Conservation (phyloP, 1,140 invertebrate genomes). For the Cecropterus lyciades region DNA sequence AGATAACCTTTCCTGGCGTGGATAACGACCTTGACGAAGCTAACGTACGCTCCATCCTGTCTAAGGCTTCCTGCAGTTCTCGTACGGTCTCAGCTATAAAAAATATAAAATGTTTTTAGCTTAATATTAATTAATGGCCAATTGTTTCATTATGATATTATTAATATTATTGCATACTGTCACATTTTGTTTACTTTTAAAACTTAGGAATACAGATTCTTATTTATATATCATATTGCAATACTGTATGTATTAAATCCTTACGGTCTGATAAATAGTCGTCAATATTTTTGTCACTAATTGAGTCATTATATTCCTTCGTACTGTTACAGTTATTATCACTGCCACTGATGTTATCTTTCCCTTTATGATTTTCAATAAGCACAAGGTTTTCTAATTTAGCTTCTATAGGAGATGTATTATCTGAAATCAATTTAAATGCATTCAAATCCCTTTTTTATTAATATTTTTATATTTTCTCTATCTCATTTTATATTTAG, state of each 20-base stretch:
- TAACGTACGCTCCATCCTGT: conserved; percentile 54
- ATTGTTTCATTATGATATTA: too few species aligned
- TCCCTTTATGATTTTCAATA: background rate
- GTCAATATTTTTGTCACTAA: conserved; percentile 44
- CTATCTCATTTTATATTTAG: background rate
- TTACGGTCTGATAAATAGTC: conserved; percentile 68
- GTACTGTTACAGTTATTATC: conserved; percentile 10
- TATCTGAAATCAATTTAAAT: conserved; percentile 18
- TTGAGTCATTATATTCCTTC: background rate
- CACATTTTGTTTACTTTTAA: too few species aligned
- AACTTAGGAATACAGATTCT: too few species aligned
- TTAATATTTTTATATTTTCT: too few species aligned
- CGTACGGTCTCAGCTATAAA: conserved; percentile 59
- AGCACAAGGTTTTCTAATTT: background rate
- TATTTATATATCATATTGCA: too few species aligned
- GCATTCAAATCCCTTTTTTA: too few species aligned
- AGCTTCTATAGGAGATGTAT: background rate
- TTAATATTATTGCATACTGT: too few species aligned
- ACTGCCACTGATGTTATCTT: background rate
- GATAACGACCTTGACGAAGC: conserved; percentile 9
- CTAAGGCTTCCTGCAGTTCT: conserved; percentile 58
- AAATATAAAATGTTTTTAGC: too few species aligned
- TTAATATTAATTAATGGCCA: too few species aligned
- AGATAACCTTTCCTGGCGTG: conserved; percentile 51
- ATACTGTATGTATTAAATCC: background rate